These are phyloP conservation scores for Gadopsis marmoratus DNA, from an alignment of 2,797 vertebrate species.

Conservation along the genomic window DNA sequence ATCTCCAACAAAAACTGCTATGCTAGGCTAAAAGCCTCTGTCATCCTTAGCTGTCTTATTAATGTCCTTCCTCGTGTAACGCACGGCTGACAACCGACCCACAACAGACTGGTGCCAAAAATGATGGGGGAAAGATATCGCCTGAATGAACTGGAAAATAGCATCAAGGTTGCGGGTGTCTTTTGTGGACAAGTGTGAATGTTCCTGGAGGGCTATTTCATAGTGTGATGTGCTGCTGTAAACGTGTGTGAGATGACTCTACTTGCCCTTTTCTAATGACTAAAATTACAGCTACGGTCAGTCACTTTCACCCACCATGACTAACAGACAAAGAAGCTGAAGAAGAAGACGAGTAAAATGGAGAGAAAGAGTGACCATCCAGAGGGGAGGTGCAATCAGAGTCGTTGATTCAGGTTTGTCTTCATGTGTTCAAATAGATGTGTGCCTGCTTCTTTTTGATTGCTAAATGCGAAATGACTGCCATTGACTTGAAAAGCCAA, in stretches of 20 bases:
- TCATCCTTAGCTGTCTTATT: constrained; percentile 53
- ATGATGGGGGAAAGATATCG: constrained; percentile 11
- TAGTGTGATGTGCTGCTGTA: constrained; percentile 41
- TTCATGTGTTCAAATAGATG: constrained; percentile 11
- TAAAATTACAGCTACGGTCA: constrained; percentile 53
- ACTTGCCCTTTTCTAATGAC: constrained; percentile 63
- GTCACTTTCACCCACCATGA: constrained; percentile 50
- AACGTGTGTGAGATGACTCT: constrained; percentile 50
- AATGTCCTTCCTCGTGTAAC: constrained; percentile 37
- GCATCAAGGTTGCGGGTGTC: constrained; percentile 38
- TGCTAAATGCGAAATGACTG: background rate
- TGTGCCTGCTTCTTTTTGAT: background rate
- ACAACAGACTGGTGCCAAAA: constrained; percentile 24
- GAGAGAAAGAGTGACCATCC: constrained; percentile 15
- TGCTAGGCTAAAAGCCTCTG: constrained; percentile 21
- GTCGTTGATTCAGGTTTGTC: background rate
- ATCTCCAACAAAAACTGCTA: constrained; percentile 35
- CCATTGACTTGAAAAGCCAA: constrained; percentile 6
- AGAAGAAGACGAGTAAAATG: constrained; percentile 12
- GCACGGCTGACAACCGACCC: constrained; percentile 38
- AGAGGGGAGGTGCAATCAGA: constrained; percentile 1
- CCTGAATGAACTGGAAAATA: constrained; percentile 49
- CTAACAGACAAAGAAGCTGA: constrained; percentile 20
- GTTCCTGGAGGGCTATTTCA: constrained; percentile 50
- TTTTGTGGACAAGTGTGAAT: constrained; percentile 56